These are phyloP conservation scores for Pungitius pungitius DNA, from an alignment of 2,113 vertebrate species.

Conservation along the genomic window DNA sequence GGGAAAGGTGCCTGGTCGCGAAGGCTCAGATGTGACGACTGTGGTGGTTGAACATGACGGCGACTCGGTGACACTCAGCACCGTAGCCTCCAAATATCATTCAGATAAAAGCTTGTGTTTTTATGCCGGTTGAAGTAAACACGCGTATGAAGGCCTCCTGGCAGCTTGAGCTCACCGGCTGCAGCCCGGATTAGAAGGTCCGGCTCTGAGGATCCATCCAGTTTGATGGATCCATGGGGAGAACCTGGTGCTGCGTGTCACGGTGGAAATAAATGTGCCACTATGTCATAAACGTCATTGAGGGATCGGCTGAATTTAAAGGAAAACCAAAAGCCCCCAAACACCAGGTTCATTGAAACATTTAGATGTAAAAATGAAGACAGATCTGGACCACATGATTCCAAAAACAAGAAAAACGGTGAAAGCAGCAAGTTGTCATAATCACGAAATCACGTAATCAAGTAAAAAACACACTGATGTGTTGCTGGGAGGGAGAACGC, in stretches of 20 bases:
- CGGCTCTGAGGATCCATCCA: constrained; percentile 29
- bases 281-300: not conserved
- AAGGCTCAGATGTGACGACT: not conserved
- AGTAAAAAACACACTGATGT: not conserved
- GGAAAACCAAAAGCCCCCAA: not conserved
- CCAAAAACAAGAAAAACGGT: no score
- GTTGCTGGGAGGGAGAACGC: not conserved
- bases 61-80: not conserved
- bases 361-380: no score
- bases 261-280: not conserved
- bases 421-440: not conserved
- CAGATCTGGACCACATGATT: no score
- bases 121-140: constrained; percentile 41
- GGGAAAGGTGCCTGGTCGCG: not conserved
- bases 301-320: no score
- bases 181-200: constrained; percentile 54
- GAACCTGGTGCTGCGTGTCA: not conserved
- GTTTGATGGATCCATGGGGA: constrained; percentile 54
- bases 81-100: not conserved
- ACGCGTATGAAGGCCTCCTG: constrained; percentile 44
- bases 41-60: not conserved
- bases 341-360: no score
- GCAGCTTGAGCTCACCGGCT: constrained; percentile 55
- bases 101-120: not conserved
- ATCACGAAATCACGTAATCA: no score